Base-by-base conservation (phyloP, 1,140 invertebrate genomes). In the Eciton burchellii region DNA sequence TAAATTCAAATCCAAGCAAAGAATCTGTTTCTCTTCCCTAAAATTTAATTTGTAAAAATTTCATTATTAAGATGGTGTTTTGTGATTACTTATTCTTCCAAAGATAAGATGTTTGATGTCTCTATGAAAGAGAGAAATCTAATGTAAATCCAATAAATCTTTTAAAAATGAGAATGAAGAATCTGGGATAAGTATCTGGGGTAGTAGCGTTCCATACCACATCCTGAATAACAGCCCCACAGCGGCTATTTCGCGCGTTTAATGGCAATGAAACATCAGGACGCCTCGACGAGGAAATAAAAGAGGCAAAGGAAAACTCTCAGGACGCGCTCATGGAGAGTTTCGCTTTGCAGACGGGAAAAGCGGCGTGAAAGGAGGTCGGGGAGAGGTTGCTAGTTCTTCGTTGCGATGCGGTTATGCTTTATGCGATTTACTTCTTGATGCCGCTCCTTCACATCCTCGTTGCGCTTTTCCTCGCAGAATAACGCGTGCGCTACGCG, bases 361-460 rank as follows among this genome's bases (percentile, higher is more conserved):
- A 35, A 68, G 41, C 49, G 74, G 35, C 21, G n/a, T 54, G 16
- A 68, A 56, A 56, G 21, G 16, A 56, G 47, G 24, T 35, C 12
- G 43, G 3, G 29, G 56, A 70, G 52, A 79, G 56, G 63, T 35
- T 68, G 62, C 35, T 47, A 70, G 63, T 57, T 56, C 14, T 49
- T 68, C 41, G 63, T 21, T 24, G 24, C 49, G 41, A 70, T 70
- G 74, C n/a, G 35, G 49, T 79, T 79, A 45, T 56, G 63, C 74
- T 70, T 79, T 68, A 79, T 70, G 74, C 74, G 74, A 79, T 79
- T 79, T 79, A 70, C 63, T 29, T 79, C 63, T 29, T 70, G 74
- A 79, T 57, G 49, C 49, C 24, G 47, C 24, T 68, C 57, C 49
- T 43, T 63, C 57, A 3, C 43, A 14, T n/a, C n/a, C n/a, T 63